Evolutionary conservation across 2,113 vertebrate species (phyloP), one percentile per base, ranked within the genome.

Genomic region (Poicephalus gulielmi): DNA sequence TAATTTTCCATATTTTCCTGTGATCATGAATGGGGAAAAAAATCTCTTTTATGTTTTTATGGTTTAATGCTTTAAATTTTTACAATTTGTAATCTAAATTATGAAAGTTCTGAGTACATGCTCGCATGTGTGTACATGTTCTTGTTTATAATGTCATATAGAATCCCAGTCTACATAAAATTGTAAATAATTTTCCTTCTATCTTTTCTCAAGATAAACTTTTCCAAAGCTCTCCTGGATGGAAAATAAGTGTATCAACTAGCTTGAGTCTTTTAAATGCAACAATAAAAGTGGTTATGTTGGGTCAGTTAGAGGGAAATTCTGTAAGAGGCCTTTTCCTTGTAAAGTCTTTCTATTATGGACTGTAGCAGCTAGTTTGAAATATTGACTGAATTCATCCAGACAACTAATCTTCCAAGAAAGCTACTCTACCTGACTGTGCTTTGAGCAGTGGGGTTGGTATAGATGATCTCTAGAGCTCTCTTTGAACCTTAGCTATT

Each of bases 81-180:
- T 33, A 3, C 0, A 86, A 37, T 83, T 64, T 50, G 7, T 71
- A 1, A 41, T 75, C 46, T 28, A 76, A 37, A 37, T 66, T 28
- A 24, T 33, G 8, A 43, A 60, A 20, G 3, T 69, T 73, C 33
- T 69, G 24, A 84, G 6, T 18, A 35, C 1, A 7, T 1, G 0
- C 49, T 69, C 30, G 10, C 20, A 31, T 17, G 4, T 33, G 12
- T 47, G 17, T 59, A 8, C 14, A 39, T 55, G 9, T 53, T 77
- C 3, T 1, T 30, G 13, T 24, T 57, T 62, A 52, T 27, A 1
- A 23, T 52, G 81, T 67, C 24, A 43, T 57, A 15, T 2, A 37
- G 60, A 52, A 52, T 14, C 6, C 33, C 12, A 37, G 5, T 44
- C 28, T 55, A 13, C 13, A 63, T 3, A 55, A 84, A 84, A 83